phyloP scores from a whole-genome alignment of 2,797 vertebrate species.

The Sarcophilus harrisii region DNA sequence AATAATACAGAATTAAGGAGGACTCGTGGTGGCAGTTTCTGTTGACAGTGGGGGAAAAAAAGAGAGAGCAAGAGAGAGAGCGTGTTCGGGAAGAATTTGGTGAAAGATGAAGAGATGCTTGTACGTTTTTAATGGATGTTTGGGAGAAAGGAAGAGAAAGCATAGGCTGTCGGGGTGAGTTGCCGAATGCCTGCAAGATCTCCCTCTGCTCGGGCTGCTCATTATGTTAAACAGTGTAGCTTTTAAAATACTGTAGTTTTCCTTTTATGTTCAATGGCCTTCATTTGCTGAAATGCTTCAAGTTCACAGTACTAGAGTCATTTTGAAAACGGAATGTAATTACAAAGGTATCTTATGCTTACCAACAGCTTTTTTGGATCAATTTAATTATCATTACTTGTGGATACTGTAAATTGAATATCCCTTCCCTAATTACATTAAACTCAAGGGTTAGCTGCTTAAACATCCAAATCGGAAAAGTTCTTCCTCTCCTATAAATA shows the following conservation, averaged over 20 bases:
- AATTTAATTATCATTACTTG: constrained; percentile 91
- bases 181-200: constrained; percentile 75
- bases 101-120: constrained; percentile 68
- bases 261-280: constrained; percentile 87
- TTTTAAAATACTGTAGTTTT: constrained; percentile 83
- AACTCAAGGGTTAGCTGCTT: constrained; percentile 87
- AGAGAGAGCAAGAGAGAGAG: neutral
- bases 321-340: constrained; percentile 89
- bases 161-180: constrained; percentile 85
- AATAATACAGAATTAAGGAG: neutral
- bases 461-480: constrained; percentile 87
- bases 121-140: constrained; percentile 79
- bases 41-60: constrained; percentile 24
- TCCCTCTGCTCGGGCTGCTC: constrained; percentile 79
- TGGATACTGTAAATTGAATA: constrained; percentile 92
- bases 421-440: constrained; percentile 89
- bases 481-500: constrained; percentile 87
- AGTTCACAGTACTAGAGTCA: constrained; percentile 86
- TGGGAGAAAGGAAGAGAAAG: constrained; percentile 80
- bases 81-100: constrained; percentile 57
- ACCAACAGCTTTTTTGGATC: constrained; percentile 89
- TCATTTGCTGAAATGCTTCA: constrained; percentile 89
- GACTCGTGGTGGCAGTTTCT: constrained; percentile 24
- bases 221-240: constrained; percentile 84
- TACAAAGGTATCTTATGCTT: constrained; percentile 90